Percentiles rank a stretch among this genome's conserved stretches.
phyloP scores from a whole-genome alignment of 2,113 vertebrate species.

The Hoplias malabaricus region DNA sequence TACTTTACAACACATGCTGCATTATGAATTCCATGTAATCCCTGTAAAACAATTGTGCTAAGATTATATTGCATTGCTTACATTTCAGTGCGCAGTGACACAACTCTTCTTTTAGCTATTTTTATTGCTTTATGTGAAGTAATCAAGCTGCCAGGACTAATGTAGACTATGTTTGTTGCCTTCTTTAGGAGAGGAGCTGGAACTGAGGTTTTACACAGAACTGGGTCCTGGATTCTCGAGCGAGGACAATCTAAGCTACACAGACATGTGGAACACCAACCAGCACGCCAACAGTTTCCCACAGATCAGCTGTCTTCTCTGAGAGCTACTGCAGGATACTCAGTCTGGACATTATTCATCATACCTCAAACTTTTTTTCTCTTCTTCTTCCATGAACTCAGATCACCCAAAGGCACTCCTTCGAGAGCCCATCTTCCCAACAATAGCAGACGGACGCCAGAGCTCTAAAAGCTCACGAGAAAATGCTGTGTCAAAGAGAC shows the following conservation, averaged over 20 bases:
- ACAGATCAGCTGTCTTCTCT: slow-evolving; percentile 36
- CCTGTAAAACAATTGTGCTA: too few species aligned
- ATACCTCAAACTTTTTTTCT: slow-evolving; percentile 16
- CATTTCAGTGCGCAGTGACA: not conserved
- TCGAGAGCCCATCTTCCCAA: not conserved
- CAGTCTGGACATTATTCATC: not conserved
- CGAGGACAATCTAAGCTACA: slow-evolving; percentile 25
- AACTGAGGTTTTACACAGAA: slow-evolving; percentile 48
- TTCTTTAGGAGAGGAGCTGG: slow-evolving; percentile 48
- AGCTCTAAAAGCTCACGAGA: not conserved
- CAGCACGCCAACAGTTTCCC: not conserved
- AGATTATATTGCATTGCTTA: too few species aligned
- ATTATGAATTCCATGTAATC: too few species aligned
- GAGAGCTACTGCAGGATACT: slow-evolving; percentile 1
- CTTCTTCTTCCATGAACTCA: not conserved
- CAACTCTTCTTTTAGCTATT: too few species aligned
- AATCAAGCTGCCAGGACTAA: not conserved
- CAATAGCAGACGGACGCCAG: not conserved
- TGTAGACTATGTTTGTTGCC: not conserved
- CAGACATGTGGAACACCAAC: slow-evolving; percentile 37
- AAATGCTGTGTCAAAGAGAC: not conserved
- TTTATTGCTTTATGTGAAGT: not conserved
- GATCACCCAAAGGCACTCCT: not conserved
- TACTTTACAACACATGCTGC: too few species aligned
- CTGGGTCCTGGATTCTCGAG: slow-evolving; percentile 33